Percentiles rank a stretch among this genome's conserved stretches.
phyloP scores from a whole-genome alignment of 1,140 invertebrate genomes.

The Lasioglossum albipes region DNA sequence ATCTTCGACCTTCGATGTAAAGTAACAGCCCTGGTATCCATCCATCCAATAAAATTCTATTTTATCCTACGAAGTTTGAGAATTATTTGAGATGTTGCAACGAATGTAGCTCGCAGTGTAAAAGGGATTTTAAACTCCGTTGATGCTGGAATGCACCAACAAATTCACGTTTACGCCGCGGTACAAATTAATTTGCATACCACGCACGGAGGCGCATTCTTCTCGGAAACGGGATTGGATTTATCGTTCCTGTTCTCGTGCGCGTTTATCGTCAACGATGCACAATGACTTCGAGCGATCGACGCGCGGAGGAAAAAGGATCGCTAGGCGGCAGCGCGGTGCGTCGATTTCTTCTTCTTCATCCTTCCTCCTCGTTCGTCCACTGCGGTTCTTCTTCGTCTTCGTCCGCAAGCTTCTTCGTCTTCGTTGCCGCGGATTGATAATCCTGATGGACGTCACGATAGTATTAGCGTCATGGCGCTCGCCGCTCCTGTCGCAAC shows the following conservation, averaged over 20 bases:
- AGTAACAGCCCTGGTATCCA: too few species aligned
- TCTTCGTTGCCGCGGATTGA: slow-evolving; percentile 58
- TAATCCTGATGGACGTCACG: slow-evolving; percentile 75
- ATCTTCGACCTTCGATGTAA: too few species aligned
- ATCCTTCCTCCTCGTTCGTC: not conserved
- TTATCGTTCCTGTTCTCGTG: slow-evolving; percentile 22
- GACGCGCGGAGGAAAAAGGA: slow-evolving; percentile 15
- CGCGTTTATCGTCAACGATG: slow-evolving; percentile 33
- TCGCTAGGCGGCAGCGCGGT: not conserved
- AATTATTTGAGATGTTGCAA: too few species aligned
- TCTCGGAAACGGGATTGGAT: slow-evolving; percentile 22
- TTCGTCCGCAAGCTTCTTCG: slow-evolving; percentile 36
- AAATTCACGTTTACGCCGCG: slow-evolving; percentile 13
- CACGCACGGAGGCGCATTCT: not conserved
- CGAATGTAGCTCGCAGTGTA: too few species aligned
- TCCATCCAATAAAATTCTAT: too few species aligned
- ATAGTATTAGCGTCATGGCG: slow-evolving; percentile 71
- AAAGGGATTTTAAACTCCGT: too few species aligned
- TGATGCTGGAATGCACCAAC: not conserved
- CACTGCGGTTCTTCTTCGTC: not conserved
- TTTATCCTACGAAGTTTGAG: too few species aligned
- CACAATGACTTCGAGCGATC: slow-evolving; percentile 35
- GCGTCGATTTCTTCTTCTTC: not conserved
- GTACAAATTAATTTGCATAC: slow-evolving; percentile 45
- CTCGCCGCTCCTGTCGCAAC: slow-evolving; percentile 60